Percentiles rank a stretch among this genome's conserved stretches.
Evolutionary conservation across 2,797 vertebrate genomes (phyloP).

Genomic region (Phyllotis vaccarum): DNA sequence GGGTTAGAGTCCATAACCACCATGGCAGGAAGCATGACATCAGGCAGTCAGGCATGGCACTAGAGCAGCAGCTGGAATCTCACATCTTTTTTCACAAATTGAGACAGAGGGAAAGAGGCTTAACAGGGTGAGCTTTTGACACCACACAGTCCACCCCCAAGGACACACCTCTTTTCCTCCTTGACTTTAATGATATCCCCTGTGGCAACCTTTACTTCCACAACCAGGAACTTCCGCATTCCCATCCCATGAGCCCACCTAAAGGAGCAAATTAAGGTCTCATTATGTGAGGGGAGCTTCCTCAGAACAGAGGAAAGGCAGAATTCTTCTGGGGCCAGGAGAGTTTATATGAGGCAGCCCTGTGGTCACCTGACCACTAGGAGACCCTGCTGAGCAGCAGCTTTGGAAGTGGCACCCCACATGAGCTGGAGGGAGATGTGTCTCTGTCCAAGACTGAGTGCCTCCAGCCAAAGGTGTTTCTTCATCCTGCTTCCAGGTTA

Average conservation of each 20-base stretch:
- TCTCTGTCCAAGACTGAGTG: background rate
- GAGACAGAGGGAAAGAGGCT: background rate
- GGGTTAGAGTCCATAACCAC: background rate
- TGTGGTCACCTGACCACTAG: background rate
- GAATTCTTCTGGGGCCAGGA: background rate
- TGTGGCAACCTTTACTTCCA: background rate
- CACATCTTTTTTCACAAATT: background rate
- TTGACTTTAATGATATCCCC: background rate
- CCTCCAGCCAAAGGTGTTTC: background rate
- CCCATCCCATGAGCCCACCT: background rate
- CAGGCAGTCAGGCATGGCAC: background rate
- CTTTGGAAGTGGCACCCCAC: background rate
- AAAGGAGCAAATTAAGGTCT: background rate
- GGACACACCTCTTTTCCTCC: background rate
- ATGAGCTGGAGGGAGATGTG: too few relatives aligned
- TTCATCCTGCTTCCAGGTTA: background rate
- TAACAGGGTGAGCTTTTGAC: background rate
- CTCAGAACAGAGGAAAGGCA: background rate
- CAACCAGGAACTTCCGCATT: background rate
- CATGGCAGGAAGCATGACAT: background rate
- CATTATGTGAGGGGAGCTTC: background rate
- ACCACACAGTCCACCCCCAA: background rate
- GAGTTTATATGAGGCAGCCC: background rate
- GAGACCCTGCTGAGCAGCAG: background rate
- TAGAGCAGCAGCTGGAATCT: background rate